Evolutionary conservation across 2,888 invertebrate genomes (phyloP).

Genomic region (Epistrophe grossulariae): DNA sequence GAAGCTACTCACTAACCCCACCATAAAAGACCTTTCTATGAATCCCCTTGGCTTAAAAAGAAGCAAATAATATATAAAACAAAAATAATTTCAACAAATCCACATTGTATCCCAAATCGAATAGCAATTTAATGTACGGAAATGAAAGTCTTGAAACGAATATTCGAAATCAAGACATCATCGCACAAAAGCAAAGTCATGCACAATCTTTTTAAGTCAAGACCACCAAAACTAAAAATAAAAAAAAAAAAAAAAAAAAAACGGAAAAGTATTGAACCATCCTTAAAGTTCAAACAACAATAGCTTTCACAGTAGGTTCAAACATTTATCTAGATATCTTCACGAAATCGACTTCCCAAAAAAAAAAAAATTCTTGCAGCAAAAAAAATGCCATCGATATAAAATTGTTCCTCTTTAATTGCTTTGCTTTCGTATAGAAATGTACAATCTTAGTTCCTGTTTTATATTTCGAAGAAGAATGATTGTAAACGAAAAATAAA

Average conservation of each 20-base stretch:
- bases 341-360: not conserved
- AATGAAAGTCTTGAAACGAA: conserved; percentile 31
- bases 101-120: conserved; percentile 1
- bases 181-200: not conserved
- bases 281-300: not conserved
- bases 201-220: conserved; percentile 2
- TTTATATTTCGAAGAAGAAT: not conserved
- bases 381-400: not conserved
- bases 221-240: not conserved
- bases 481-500: not conserved
- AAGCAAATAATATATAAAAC: not conserved
- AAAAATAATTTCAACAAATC: conserved; percentile 1
- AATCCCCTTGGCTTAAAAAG: not conserved
- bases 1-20: conserved; percentile 6
- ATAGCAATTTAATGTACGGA: conserved; percentile 23
- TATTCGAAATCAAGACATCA: conserved; percentile 6
- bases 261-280: not conserved
- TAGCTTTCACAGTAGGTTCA: not conserved
- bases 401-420: conserved; percentile 10
- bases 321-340: not conserved
- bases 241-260: not conserved
- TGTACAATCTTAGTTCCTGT: not conserved
- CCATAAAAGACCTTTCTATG: not conserved
- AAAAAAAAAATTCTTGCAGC: not conserved
- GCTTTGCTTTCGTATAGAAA: not conserved